Base-by-base conservation (phyloP, 2,797 vertebrate species). In the Chaenodraco wilsoni region DNA sequence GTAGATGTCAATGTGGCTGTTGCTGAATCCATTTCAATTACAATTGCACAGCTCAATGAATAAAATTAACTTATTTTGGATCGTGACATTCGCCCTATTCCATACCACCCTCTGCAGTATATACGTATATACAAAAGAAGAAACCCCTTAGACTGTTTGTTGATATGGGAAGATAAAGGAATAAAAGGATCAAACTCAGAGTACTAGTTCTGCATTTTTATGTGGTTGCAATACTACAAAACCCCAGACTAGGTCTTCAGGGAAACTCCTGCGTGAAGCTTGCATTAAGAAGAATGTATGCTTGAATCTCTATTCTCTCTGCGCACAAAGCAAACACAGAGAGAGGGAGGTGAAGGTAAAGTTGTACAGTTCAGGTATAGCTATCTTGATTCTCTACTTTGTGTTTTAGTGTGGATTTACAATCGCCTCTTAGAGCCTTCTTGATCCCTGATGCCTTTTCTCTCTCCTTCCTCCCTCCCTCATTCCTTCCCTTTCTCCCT, bases 361-460 rank as follows among this genome's bases (percentile, higher is more conserved):
- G 86, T 87, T 86, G 69, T 23, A 79, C 72, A 76, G 71, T 70
- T 72, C 31, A 65, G 59, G 57, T 77, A 69, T 64, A 75, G 76
- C 84, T 76, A 65, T 72, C 67, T 40, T 40, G 16, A 71, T 81
- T 74, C 67, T 78, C 64, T 41, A 60, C 71, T 81, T 48, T 44
- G 19, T 70, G 48, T 74, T 57, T 55, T 72, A 40, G 10, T 57
- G 23, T 56, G 44, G 64, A 84, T 85, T 52, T 65, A 72, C 57
- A 68, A 44, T 60, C 27, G 68, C 46, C 50, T 65, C 69, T 71
- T 70, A 65, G 14, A 75, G 50, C 46, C 50, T 58, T 37, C 19
- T 72, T 55, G 52, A 66, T 61, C 70, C 55, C 58, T 13, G 13
- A 54, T 67, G 60, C 27, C 79, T 85, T 74, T 48, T 37, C 33